phyloP scores from a whole-genome alignment of 2,797 vertebrate species.

The Luscinia megarhynchos region DNA sequence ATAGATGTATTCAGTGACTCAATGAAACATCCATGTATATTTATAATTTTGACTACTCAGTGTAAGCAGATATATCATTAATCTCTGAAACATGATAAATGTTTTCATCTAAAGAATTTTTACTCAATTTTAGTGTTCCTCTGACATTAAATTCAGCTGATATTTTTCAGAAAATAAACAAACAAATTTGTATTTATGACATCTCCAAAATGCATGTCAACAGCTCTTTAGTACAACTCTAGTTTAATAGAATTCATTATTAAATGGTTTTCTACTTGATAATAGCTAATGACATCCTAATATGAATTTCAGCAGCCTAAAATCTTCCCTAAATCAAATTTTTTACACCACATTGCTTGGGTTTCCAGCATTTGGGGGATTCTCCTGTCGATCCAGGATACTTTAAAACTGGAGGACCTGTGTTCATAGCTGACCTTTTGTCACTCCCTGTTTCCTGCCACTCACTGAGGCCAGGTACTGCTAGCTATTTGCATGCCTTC shows the following conservation, averaged over 20 bases:
- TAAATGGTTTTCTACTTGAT: neutral
- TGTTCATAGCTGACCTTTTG: neutral
- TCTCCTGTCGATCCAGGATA: neutral
- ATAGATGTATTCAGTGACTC: neutral
- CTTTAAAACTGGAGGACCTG: neutral
- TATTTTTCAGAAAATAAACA: constrained; percentile 21
- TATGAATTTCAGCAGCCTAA: neutral
- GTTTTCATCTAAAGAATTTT: constrained; percentile 1
- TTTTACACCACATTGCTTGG: neutral
- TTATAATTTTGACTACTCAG: neutral
- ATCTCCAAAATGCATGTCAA: constrained; percentile 2
- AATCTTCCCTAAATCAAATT: neutral
- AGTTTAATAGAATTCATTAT: constrained; percentile 16
- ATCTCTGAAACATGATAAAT: constrained; percentile 4
- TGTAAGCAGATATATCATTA: neutral
- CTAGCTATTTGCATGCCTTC: neutral
- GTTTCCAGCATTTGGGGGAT: neutral
- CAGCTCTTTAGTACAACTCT: neutral
- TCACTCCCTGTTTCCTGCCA: neutral
- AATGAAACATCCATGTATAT: neutral
- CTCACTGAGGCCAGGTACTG: neutral
- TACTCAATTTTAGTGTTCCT: neutral
- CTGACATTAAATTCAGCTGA: neutral
- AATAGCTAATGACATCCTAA: neutral
- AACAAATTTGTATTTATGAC: neutral